These are phyloP conservation scores for Mya arenaria DNA, from an alignment of 1,140 invertebrate species.

Conservation along the genomic window DNA sequence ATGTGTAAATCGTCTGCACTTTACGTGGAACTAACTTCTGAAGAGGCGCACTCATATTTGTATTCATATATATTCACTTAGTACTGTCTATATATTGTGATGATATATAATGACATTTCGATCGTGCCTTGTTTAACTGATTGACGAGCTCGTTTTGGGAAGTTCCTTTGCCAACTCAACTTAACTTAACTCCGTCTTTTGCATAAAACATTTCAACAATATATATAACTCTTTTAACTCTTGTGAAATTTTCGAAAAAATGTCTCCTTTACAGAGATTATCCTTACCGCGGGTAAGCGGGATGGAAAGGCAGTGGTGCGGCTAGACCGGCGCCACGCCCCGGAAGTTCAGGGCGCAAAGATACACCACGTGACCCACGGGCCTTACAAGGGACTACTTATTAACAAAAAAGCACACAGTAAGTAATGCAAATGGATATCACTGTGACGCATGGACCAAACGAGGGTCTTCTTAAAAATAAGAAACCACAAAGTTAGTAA, in stretches of 20 bases:
- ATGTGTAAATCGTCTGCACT: too few species aligned
- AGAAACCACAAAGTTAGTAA: too few species aligned
- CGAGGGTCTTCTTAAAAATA: too few species aligned
- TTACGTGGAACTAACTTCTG: too few species aligned
- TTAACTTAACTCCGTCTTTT: neutral
- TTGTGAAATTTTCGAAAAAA: neutral
- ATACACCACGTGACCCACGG: conserved; percentile 74
- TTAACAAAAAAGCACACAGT: conserved; percentile 75
- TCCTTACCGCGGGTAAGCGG: conserved; percentile 75
- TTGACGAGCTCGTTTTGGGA: neutral
- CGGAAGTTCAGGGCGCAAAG: conserved; percentile 68
- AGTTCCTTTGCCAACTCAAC: neutral
- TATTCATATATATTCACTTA: neutral
- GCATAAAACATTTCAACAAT: neutral
- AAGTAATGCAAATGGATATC: too few species aligned
- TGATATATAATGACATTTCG: neutral
- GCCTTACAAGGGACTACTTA: conserved; percentile 75
- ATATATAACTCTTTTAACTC: neutral
- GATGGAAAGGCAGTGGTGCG: conserved; percentile 69
- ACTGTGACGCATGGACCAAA: too few species aligned
- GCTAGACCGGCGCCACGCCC: conserved; percentile 68
- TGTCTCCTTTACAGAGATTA: conserved; percentile 69
- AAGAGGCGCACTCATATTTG: too few species aligned
- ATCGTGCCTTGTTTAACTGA: neutral
- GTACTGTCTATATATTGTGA: neutral